phyloP scores from a whole-genome alignment of 2,888 invertebrate species.

The Zhuqinia jingwanae region DNA sequence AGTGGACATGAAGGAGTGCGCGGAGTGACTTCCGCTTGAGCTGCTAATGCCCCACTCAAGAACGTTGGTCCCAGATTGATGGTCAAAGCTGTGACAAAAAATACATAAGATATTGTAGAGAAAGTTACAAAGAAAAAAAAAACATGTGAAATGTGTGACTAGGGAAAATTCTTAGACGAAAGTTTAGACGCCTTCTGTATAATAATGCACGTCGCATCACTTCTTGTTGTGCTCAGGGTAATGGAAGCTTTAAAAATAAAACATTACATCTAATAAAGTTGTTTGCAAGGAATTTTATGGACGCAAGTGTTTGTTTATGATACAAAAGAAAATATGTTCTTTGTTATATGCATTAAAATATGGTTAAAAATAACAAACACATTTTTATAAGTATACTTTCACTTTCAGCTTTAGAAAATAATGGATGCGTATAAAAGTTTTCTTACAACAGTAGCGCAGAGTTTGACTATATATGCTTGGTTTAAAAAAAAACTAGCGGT shows the following conservation, averaged over 20 bases:
- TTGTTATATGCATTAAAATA: too few species aligned
- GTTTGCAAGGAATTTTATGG: constrained; percentile 6
- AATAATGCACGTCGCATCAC: not conserved
- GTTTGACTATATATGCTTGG: too few species aligned
- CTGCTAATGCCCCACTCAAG: constrained; percentile 90
- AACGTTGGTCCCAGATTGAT: constrained; percentile 91
- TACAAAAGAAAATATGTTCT: not conserved
- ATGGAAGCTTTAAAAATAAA: constrained; percentile 11
- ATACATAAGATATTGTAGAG: not conserved
- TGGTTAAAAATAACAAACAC: too few species aligned
- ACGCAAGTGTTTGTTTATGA: constrained; percentile 13
- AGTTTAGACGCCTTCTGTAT: not conserved
- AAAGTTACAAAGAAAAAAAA: not conserved
- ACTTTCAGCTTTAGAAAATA: too few species aligned
- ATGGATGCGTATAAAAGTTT: too few species aligned
- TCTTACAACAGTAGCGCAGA: too few species aligned
- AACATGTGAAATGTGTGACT: not conserved
- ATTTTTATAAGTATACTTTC: too few species aligned
- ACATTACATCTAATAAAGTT: constrained; percentile 18
- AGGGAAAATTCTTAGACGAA: not conserved
- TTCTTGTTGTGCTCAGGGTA: not conserved
- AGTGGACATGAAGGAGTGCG: constrained; percentile 85
- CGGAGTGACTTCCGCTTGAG: constrained; percentile 82
- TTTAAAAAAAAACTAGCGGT: constrained; percentile 1
- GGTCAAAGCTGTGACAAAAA: constrained; percentile 75